These are phyloP conservation scores for Dipodomys ordii DNA, from an alignment of 2,113 vertebrate genomes.

Conservation along the genomic window DNA sequence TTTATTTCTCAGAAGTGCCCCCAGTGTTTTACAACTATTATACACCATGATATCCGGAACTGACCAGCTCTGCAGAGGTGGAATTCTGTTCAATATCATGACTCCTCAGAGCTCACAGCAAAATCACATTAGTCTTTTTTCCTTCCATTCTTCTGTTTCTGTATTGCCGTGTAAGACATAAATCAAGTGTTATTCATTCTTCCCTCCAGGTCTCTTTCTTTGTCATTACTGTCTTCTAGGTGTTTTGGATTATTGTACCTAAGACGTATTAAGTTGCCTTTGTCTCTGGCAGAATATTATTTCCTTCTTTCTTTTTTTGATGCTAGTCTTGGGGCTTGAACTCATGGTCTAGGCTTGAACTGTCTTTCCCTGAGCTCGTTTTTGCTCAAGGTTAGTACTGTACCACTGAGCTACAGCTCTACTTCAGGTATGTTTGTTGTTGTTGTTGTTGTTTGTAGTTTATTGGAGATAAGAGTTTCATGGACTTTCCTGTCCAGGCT, in stretches of 20 bases:
- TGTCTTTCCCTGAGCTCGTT: no score
- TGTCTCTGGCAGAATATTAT: conserved; percentile 8
- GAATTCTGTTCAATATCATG: conserved; percentile 53
- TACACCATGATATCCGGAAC: conserved; percentile 47
- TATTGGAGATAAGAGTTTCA: no score
- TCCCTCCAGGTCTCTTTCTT: conserved; percentile 21
- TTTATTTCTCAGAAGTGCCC: conserved; percentile 54
- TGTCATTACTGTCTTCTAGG: conserved; percentile 54
- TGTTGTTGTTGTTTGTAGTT: no score
- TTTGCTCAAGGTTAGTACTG: no score
- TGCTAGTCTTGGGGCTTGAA: no score
- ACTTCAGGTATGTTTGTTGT: no score
- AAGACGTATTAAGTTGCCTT: conserved; percentile 57
- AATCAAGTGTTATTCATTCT: conserved; percentile 24
- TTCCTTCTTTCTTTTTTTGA: not conserved
- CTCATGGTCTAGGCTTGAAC: no score
- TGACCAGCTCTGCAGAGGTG: conserved; percentile 66
- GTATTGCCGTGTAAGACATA: not conserved
- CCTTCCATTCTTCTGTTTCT: conserved; percentile 12
- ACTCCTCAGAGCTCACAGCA: conserved; percentile 69
- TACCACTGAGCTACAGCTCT: no score
- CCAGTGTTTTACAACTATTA: conserved; percentile 70
- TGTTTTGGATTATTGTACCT: conserved; percentile 69
- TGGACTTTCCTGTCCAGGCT: no score
- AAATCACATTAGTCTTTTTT: conserved; percentile 62